These are phyloP conservation scores for Aphodius granarius DNA, from an alignment of 2,888 invertebrate species.

Conservation along the genomic window DNA sequence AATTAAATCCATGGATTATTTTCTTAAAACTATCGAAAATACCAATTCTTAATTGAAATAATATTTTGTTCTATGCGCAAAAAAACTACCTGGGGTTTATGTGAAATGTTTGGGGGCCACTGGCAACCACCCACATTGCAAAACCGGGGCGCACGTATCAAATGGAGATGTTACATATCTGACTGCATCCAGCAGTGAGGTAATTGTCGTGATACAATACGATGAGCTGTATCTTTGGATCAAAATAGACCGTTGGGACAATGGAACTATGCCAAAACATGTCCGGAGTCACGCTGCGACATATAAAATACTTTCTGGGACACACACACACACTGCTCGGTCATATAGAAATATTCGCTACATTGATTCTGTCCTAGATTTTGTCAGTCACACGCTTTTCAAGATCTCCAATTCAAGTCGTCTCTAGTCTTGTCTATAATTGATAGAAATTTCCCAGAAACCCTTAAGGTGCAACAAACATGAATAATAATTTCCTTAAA, in stretches of 20 bases:
- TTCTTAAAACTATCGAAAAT: constrained; percentile 1
- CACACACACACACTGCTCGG: constrained; percentile 7
- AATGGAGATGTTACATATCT: constrained; percentile 34
- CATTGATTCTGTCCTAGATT: neutral
- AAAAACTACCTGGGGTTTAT: constrained; percentile 6
- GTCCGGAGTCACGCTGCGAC: constrained; percentile 18
- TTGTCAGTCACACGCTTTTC: too few species aligned
- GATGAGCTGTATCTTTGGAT: constrained; percentile 27
- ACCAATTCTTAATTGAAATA: neutral
- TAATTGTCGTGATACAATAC: constrained; percentile 32
- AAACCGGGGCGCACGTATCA: constrained; percentile 18
- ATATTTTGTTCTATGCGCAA: neutral
- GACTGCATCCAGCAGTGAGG: constrained; percentile 24
- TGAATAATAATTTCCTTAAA: neutral
- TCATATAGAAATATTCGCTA: neutral
- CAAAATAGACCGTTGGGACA: constrained; percentile 26
- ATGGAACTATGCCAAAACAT: constrained; percentile 30
- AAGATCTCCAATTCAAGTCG: neutral
- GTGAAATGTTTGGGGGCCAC: constrained; percentile 17
- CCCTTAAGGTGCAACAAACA: neutral
- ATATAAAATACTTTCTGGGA: constrained; percentile 4
- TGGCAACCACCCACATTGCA: constrained; percentile 35
- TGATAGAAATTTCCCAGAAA: neutral
- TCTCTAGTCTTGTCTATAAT: neutral
- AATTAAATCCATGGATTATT: constrained; percentile 3